Evolutionary conservation across 2,888 invertebrate genomes (phyloP).

Genomic region (Esperia sulphurella): DNA sequence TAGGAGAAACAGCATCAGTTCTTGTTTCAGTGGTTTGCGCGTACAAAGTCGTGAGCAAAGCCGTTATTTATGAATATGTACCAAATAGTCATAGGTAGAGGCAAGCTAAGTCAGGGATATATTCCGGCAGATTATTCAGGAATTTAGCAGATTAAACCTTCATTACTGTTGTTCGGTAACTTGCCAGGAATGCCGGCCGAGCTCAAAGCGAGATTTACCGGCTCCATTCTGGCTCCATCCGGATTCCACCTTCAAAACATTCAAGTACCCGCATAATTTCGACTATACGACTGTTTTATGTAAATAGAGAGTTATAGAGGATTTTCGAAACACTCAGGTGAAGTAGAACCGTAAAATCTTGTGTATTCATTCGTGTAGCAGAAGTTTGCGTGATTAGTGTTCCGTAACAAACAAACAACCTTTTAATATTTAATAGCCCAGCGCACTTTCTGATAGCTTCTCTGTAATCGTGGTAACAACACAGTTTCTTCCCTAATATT

Average conservation of each 20-base stretch:
- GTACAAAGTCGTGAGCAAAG: too few species aligned
- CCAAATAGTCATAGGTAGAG: slow-evolving; percentile 10
- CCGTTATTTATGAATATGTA: not conserved
- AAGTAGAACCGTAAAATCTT: not conserved
- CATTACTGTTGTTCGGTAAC: slow-evolving; percentile 65
- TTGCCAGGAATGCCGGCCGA: slow-evolving; percentile 53
- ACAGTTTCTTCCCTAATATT: too few species aligned
- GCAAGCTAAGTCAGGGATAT: slow-evolving; percentile 36
- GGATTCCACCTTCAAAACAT: slow-evolving; percentile 50
- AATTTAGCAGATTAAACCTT: slow-evolving; percentile 62
- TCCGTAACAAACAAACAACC: too few species aligned
- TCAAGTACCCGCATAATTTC: slow-evolving; percentile 42
- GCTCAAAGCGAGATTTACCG: slow-evolving; percentile 58
- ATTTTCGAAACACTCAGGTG: not conserved
- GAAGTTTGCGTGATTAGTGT: not conserved
- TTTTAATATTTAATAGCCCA: too few species aligned
- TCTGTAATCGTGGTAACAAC: too few species aligned
- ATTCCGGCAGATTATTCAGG: slow-evolving; percentile 50
- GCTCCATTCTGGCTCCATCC: slow-evolving; percentile 32
- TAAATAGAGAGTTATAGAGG: slow-evolving; percentile 25
- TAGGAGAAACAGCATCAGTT: too few species aligned
- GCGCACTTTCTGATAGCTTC: too few species aligned
- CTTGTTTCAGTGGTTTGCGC: too few species aligned
- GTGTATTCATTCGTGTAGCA: not conserved
- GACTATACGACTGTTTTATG: slow-evolving; percentile 53